A percentile compares a stretch with the other conserved stretches of the same genome.
Evolutionary conservation across 2,888 invertebrate genomes (phyloP).

Genomic region (Dorcus hopei): DNA sequence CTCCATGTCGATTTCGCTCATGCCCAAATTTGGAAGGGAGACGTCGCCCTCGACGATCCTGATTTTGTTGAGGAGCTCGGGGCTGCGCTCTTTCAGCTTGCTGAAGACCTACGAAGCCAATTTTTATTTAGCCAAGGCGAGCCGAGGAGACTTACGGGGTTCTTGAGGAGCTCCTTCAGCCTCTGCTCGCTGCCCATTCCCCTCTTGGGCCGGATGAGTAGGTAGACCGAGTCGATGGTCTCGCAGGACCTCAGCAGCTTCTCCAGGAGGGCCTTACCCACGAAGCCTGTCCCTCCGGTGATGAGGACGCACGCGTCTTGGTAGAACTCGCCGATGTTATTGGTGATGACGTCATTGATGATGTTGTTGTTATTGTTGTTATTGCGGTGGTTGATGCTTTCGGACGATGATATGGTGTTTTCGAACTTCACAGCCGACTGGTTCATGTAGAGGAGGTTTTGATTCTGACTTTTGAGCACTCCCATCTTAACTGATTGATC

Average conservation of each 20-base stretch:
- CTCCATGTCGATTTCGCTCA: slow-evolving; percentile 62
- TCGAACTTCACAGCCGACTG: neutral
- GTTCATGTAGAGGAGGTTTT: neutral
- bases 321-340: slow-evolving; percentile 42
- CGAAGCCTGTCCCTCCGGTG: slow-evolving; percentile 70
- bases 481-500: neutral
- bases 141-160: slow-evolving; percentile 53
- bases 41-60: slow-evolving; percentile 75
- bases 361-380: slow-evolving; percentile 12
- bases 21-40: slow-evolving; percentile 65
- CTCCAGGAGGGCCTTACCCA: slow-evolving; percentile 90
- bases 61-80: slow-evolving; percentile 65
- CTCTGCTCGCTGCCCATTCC: slow-evolving; percentile 68
- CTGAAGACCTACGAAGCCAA: slow-evolving; percentile 61
- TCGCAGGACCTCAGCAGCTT: slow-evolving; percentile 86
- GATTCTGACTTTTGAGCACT: neutral
- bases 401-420: neutral
- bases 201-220: slow-evolving; percentile 74
- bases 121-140: no score
- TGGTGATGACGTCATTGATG: slow-evolving; percentile 21
- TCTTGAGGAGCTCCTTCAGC: slow-evolving; percentile 70
- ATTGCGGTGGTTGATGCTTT: neutral
- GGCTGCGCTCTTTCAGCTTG: slow-evolving; percentile 61
- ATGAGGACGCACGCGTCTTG: slow-evolving; percentile 43
- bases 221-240: slow-evolving; percentile 70